Percentiles rank a stretch among this genome's conserved stretches.
Evolutionary conservation across 1,140 invertebrate species (phyloP).

Genomic region (Steinernema feltiae): DNA sequence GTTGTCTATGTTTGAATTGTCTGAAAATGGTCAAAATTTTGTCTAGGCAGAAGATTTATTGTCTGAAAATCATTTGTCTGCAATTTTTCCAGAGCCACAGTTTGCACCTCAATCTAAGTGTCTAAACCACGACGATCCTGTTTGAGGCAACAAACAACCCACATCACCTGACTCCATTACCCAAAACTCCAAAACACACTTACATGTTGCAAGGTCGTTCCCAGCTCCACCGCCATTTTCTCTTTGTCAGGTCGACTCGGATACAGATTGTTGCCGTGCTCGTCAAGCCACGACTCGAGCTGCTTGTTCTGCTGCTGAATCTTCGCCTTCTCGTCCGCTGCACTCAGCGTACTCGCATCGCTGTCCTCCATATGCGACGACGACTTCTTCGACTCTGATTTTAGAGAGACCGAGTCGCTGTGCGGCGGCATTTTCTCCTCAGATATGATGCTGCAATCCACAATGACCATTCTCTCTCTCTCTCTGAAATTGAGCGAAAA

Average conservation of each 20-base stretch:
- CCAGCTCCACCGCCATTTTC: background rate
- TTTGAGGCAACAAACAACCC: too few relatives aligned
- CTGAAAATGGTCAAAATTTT: too few relatives aligned
- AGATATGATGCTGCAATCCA: background rate
- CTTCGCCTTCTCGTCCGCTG: background rate
- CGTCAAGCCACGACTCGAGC: background rate
- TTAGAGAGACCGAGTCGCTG: background rate
- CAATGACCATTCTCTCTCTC: constrained; percentile 4
- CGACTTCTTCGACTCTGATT: background rate
- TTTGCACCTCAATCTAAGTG: too few relatives aligned
- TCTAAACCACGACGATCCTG: too few relatives aligned
- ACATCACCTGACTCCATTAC: too few relatives aligned
- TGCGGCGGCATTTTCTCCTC: background rate
- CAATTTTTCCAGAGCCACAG: too few relatives aligned
- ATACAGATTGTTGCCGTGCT: background rate
- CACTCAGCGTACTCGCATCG: background rate
- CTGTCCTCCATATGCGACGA: background rate
- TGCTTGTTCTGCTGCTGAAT: background rate
- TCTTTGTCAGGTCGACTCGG: background rate
- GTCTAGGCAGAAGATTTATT: too few relatives aligned
- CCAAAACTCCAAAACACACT: too few relatives aligned
- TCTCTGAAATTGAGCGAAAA: background rate
- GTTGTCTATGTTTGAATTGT: too few relatives aligned
- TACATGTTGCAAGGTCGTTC: background rate
- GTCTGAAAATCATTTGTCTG: too few relatives aligned